Percentiles rank a stretch among this genome's conserved stretches.
Conservation (phyloP, 2,797 vertebrate genomes). For the Mormyrops boulengeri region DNA sequence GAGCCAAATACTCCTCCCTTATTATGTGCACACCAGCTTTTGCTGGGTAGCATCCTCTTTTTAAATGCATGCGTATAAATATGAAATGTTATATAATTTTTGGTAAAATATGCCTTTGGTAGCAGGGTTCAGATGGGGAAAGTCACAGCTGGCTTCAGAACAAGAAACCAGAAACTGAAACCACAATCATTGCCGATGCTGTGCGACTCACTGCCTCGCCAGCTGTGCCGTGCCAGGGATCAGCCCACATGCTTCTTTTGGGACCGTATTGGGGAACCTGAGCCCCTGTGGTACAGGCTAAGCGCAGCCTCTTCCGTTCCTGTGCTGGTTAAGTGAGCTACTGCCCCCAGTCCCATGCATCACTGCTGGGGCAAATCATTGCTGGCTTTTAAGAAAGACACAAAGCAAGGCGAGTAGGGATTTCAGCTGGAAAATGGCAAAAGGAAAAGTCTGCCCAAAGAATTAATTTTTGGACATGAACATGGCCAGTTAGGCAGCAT, state of each 20-base stretch:
- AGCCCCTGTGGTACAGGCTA: not conserved
- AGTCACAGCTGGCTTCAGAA: not conserved
- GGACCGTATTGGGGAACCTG: not conserved
- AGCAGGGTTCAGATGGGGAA: not conserved
- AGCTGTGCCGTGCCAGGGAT: not conserved
- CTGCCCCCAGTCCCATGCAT: not conserved
- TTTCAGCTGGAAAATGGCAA: not conserved
- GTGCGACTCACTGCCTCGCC: not conserved
- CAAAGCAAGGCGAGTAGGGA: not conserved
- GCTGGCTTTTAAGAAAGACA: not conserved
- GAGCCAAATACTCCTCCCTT: not conserved
- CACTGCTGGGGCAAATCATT: not conserved
- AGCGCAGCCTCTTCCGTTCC: not conserved
- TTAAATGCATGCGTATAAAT: not conserved
- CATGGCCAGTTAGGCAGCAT: not conserved
- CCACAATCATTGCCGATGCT: not conserved
- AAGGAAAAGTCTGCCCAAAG: not conserved
- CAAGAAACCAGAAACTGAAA: not conserved
- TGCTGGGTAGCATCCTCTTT: not conserved
- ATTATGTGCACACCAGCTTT: not conserved
- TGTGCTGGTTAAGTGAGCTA: not conserved
- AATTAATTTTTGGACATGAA: conserved; percentile 13
- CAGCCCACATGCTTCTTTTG: not conserved
- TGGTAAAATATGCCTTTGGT: not conserved
- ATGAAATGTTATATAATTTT: not conserved